These are phyloP conservation scores for Ophion slaviceki DNA, from an alignment of 2,888 invertebrate species.

Conservation along the genomic window DNA sequence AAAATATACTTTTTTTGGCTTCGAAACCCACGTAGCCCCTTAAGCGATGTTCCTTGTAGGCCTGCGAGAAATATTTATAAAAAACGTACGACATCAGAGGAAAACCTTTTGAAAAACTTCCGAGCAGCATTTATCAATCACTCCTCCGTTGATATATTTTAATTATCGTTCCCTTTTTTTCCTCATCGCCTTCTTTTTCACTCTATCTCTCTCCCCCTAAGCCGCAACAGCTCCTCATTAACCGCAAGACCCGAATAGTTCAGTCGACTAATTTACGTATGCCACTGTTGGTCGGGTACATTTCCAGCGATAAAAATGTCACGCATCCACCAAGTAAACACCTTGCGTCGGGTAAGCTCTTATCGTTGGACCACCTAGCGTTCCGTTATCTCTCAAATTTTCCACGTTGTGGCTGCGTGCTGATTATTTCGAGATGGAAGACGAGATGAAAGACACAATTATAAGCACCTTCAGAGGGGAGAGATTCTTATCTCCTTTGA, in stretches of 20 bases:
- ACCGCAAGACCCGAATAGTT: slow-evolving; percentile 52
- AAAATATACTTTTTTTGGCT: too few relatives aligned
- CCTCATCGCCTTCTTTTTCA: background rate
- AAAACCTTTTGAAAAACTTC: background rate
- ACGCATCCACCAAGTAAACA: slow-evolving; percentile 20
- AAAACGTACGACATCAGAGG: background rate
- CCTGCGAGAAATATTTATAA: too few relatives aligned
- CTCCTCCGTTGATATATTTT: background rate
- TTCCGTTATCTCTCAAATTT: slow-evolving; percentile 74
- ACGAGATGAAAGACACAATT: background rate
- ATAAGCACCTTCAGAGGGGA: background rate
- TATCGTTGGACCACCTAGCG: slow-evolving; percentile 39
- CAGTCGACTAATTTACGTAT: slow-evolving; percentile 52
- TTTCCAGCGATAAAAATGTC: slow-evolving; percentile 63
- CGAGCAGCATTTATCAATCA: background rate
- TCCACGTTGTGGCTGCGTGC: slow-evolving; percentile 67
- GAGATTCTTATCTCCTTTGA: background rate
- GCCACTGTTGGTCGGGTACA: slow-evolving; percentile 47
- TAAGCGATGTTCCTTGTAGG: too few relatives aligned
- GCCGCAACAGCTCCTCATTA: slow-evolving; percentile 30
- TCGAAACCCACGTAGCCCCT: too few relatives aligned
- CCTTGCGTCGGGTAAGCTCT: slow-evolving; percentile 19
- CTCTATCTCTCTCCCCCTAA: background rate
- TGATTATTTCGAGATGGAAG: slow-evolving; percentile 21
- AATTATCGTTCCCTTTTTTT: background rate